Conservation (phyloP, 2,888 invertebrate genomes). For the Autographa gamma region DNA sequence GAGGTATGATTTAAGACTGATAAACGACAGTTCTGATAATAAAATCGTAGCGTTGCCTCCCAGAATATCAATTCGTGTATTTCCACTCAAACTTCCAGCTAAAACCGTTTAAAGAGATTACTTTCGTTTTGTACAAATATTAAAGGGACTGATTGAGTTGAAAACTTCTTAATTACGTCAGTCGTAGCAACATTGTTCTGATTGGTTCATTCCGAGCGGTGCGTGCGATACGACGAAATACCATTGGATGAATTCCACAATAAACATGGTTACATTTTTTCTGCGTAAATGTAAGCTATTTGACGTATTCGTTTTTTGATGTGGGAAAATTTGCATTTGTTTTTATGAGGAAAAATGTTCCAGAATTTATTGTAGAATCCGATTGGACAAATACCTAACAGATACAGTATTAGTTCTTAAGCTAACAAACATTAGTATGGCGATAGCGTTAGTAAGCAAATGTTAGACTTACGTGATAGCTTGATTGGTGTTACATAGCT, state of each 20-base stretch:
- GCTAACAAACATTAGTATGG: neutral
- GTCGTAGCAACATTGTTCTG: conserved; percentile 52
- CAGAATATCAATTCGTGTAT: conserved; percentile 49
- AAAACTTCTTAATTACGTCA: conserved; percentile 75
- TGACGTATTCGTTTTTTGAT: conserved; percentile 23
- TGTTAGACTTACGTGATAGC: neutral
- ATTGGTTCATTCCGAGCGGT: conserved; percentile 50
- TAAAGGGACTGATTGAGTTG: conserved; percentile 77
- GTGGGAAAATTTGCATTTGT: neutral
- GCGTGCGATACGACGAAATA: conserved; percentile 44
- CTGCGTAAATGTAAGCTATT: conserved; percentile 25
- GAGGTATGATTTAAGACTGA: neutral
- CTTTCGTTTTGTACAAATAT: conserved; percentile 79
- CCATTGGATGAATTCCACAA: conserved; percentile 41
- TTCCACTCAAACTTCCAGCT: conserved; percentile 56
- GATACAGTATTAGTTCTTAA: neutral
- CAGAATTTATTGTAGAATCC: neutral
- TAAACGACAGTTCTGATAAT: neutral
- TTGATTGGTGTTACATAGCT: neutral
- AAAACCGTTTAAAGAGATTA: conserved; percentile 76
- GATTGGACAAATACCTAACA: neutral
- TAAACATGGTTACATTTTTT: conserved; percentile 25
- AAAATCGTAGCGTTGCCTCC: conserved; percentile 15
- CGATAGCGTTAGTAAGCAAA: neutral
- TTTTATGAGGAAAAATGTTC: neutral